A percentile compares a stretch with the other conserved stretches of the same genome.
Evolutionary conservation across 2,888 invertebrate genomes (phyloP).

Genomic region (Plutella xylostella): DNA sequence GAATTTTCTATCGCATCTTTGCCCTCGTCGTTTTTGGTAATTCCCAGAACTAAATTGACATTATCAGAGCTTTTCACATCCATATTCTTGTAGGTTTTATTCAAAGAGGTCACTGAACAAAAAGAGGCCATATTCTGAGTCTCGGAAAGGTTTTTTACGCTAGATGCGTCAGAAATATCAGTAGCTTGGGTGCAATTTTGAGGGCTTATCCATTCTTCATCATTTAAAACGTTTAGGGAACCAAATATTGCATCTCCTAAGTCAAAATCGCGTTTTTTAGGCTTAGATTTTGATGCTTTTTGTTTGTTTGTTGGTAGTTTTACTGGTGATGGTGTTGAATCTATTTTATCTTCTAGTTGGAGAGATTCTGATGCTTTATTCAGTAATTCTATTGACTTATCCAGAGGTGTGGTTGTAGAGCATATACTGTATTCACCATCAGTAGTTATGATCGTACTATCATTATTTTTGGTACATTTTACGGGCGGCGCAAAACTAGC

Average conservation of each 20-base stretch:
- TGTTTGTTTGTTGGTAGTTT: no score
- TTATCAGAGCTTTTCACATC: constrained; percentile 39
- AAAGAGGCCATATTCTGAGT: constrained; percentile 22
- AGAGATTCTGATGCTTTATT: no score
- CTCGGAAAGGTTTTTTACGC: background rate
- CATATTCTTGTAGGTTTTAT: constrained; percentile 43
- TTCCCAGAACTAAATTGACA: constrained; percentile 6
- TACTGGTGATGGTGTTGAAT: no score
- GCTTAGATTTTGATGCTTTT: no score
- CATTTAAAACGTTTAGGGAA: constrained; percentile 39
- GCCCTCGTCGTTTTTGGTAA: background rate
- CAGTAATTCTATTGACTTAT: no score
- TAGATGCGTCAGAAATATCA: background rate
- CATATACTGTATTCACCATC: no score
- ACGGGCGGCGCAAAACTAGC: no score
- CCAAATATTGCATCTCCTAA: constrained; percentile 34
- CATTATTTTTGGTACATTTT: background rate
- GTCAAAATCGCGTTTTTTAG: background rate
- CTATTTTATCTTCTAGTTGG: no score
- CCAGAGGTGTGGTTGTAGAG: no score
- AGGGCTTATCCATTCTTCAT: constrained; percentile 23
- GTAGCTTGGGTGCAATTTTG: constrained; percentile 18
- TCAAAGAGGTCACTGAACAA: constrained; percentile 34
- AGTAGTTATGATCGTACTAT: no score
- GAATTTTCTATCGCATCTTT: background rate